A percentile compares a stretch with the other conserved stretches of the same genome.
Evolutionary conservation across 2,113 vertebrate genomes (phyloP).

Genomic region (Hiodon alosoides): DNA sequence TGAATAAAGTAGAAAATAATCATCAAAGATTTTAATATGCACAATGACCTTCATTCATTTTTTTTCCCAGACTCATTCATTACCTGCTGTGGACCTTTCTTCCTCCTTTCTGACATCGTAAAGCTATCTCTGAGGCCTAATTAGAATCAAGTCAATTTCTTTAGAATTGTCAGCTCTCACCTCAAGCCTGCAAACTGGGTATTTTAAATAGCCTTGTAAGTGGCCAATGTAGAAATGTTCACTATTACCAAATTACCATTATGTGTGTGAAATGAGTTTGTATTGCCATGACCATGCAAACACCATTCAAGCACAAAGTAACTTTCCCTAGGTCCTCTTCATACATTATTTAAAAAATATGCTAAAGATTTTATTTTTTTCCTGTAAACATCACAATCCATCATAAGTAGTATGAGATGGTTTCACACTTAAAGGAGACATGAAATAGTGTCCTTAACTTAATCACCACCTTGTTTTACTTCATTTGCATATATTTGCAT

Average conservation of each 20-base stretch:
- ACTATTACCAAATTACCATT: constrained; percentile 78
- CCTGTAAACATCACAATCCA: constrained; percentile 92
- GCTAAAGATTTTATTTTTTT: constrained; percentile 49
- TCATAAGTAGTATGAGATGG: constrained; percentile 84
- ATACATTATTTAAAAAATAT: constrained; percentile 33
- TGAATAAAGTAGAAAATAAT: constrained; percentile 6
- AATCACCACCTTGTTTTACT: constrained; percentile 99
- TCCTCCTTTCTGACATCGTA: constrained; percentile 57
- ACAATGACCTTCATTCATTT: constrained; percentile 19
- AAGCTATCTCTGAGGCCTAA: constrained; percentile 63
- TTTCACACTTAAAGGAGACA: constrained; percentile 99
- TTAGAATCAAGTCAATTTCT: constrained; percentile 66
- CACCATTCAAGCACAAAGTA: constrained; percentile 11
- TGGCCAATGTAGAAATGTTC: constrained; percentile 79
- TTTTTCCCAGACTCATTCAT: constrained; percentile 53
- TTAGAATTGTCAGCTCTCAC: constrained; percentile 88
- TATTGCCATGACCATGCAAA: no score
- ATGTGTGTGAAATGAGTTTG: constrained; percentile 59
- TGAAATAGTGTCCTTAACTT: constrained; percentile 99
- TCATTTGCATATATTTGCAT: constrained; percentile 99
- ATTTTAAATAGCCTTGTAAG: constrained; percentile 79
- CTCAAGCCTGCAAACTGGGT: constrained; percentile 84
- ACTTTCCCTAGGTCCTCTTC: constrained; percentile 12
- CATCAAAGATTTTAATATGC: not conserved
- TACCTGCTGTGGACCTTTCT: constrained; percentile 50